phyloP scores from a whole-genome alignment of 2,113 vertebrate species.

The Speoplatyrhinus poulsoni region DNA sequence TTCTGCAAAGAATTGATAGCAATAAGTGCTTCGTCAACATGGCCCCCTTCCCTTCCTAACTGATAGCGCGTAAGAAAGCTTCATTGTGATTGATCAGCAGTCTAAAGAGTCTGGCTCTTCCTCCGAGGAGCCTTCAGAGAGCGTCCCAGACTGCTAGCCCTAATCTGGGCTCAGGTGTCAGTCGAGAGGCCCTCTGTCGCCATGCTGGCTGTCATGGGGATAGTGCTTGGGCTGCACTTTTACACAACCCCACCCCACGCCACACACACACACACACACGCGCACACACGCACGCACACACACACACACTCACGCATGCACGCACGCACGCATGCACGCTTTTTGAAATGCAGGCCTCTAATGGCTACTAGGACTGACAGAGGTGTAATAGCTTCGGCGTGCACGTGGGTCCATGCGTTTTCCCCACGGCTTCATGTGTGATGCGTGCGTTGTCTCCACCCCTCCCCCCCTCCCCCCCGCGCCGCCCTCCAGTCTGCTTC shows the following conservation, averaged over 20 bases:
- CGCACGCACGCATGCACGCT: background rate
- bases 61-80: constrained; percentile 43
- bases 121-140: constrained; percentile 44
- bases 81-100: constrained; percentile 50
- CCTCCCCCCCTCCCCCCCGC: background rate
- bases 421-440: constrained; percentile 41
- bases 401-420: constrained; percentile 32
- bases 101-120: constrained; percentile 37
- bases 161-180: constrained; percentile 73
- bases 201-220: constrained; percentile 70
- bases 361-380: constrained; percentile 5
- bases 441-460: constrained; percentile 56
- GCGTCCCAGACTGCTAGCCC: constrained; percentile 58
- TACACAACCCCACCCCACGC: constrained; percentile 28
- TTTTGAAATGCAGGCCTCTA: background rate
- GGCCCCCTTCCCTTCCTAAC: constrained; percentile 10
- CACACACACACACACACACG: constrained; percentile 15
- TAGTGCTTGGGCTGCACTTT: constrained; percentile 76
- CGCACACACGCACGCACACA: background rate
- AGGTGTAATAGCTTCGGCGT: background rate
- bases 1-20: background rate
- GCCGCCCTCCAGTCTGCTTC: background rate
- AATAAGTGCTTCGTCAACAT: constrained; percentile 42
- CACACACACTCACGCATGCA: background rate
- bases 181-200: constrained; percentile 78